Percentiles rank a stretch among this genome's conserved stretches.
These are phyloP conservation scores for Synanthedon vespiformis DNA, from an alignment of 2,888 invertebrate genomes.

Conservation along the genomic window DNA sequence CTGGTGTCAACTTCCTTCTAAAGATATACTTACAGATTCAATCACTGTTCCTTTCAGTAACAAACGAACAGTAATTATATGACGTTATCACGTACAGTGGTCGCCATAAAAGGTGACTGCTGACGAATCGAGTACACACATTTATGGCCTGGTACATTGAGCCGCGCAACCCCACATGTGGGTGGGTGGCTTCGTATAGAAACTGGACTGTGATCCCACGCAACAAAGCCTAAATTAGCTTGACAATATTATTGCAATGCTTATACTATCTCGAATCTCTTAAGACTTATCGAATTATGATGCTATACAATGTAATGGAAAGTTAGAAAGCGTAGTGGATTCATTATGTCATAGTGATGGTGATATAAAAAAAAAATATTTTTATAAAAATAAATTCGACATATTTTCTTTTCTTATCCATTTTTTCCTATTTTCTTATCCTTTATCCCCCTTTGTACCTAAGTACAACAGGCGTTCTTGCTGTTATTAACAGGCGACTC, in stretches of 20 bases:
- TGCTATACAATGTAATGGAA: neutral
- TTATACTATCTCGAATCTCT: neutral
- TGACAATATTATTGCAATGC: slow-evolving; percentile 4
- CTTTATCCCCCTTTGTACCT: too few species aligned
- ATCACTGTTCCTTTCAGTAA: neutral
- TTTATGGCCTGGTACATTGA: slow-evolving; percentile 11
- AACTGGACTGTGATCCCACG: slow-evolving; percentile 10
- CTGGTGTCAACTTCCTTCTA: too few species aligned
- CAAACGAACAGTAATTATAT: neutral
- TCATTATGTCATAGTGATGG: neutral
- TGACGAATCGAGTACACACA: slow-evolving; percentile 14
- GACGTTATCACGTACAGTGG: neutral
- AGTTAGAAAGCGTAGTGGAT: slow-evolving; percentile 4
- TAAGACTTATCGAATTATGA: neutral
- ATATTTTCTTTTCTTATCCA: too few species aligned
- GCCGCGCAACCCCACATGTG: slow-evolving; percentile 5
- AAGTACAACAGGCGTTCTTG: too few species aligned
- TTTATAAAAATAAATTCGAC: too few species aligned
- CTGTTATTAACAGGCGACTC: too few species aligned
- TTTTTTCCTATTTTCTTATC: too few species aligned
- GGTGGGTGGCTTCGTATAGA: slow-evolving; percentile 11
- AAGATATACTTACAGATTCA: neutral
- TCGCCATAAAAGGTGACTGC: slow-evolving; percentile 10
- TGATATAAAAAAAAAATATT: too few species aligned
- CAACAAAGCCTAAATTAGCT: slow-evolving; percentile 11